A percentile compares a stretch with the other conserved stretches of the same genome.
These are phyloP conservation scores for Colistium nudipinnis DNA, from an alignment of 2,113 vertebrate species.

Conservation along the genomic window DNA sequence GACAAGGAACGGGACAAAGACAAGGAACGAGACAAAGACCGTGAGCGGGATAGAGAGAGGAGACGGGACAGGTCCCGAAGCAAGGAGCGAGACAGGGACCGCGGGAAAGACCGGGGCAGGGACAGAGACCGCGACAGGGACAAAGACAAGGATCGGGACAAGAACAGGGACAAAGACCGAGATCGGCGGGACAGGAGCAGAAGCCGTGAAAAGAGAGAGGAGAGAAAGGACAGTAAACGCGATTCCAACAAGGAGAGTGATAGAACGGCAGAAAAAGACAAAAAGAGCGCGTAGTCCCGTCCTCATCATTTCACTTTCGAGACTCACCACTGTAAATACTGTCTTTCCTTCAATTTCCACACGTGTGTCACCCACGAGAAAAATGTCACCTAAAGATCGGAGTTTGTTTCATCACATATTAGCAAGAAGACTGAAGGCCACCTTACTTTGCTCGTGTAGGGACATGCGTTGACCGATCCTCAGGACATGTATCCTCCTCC, in stretches of 20 bases:
- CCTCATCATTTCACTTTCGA: conserved; percentile 32
- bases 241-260: conserved; percentile 81
- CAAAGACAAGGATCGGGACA: conserved; percentile 34
- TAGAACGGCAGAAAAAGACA: conserved; percentile 77
- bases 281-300: conserved; percentile 69
- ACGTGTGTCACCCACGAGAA: conserved; percentile 39
- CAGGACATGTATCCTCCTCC: conserved; percentile 32
- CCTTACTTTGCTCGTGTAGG: conserved; percentile 53
- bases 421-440: conserved; percentile 30
- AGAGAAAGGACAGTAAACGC: conserved; percentile 84
- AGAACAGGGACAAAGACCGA: conserved; percentile 74
- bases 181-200: conserved; percentile 81
- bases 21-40: not conserved
- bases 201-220: conserved; percentile 84
- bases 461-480: no score
- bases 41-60: not conserved
- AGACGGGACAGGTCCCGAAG: not conserved
- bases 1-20: no score
- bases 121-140: conserved; percentile 59
- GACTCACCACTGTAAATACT: conserved; percentile 53
- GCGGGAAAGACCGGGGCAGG: not conserved
- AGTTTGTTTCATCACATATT: conserved; percentile 56
- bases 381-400: conserved; percentile 48
- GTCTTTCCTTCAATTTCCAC: conserved; percentile 62
- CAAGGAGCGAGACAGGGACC: conserved; percentile 75